Base-by-base conservation (phyloP, 2,888 invertebrate species). In the Molanna angustata region DNA sequence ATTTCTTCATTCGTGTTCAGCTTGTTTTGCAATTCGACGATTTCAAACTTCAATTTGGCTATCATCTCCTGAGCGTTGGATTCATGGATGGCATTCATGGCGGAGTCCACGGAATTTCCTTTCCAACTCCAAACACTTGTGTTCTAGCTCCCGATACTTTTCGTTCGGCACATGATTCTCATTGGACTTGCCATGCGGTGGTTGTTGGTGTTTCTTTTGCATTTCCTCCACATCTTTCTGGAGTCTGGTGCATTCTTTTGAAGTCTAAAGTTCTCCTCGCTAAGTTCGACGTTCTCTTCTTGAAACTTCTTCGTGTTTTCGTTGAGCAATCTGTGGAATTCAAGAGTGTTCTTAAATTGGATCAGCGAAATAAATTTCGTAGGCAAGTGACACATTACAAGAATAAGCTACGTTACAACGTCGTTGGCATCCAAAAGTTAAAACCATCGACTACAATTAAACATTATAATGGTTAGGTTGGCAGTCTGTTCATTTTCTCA, bases 241-340 rank as follows among this genome's bases (percentile, higher is more conserved):
- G 44, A 73, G 63, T 60, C 72, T 76, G 1, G 74, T 72, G 3
- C 74, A 71, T 56, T 73, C 68, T 61, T 77, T 63, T 76, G 76
- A 50, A 77, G 61, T 61, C 72, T 75, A 54, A 74, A 76, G 1
- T 75, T 67, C 63, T 76, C 78, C 68, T 77, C 76, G 33, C 78
- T 73, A 46, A 78, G 63, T n/a, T 76, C 73, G 62, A 76, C 74
- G 62, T 77, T 77, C 62, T 78, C 77, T 65, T 77, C 77, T 64
- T 78, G 76, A 58, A 75, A 76, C 56, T 74, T 76, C 54, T 76
- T 77, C 21, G 73, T 73, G 37, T 76, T 76, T 62, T 76, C 76
- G 59, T 68, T 71, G 39, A 78, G 60, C 9, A 75, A 57, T 39
- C 71, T 65, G 54, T 77, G 70, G 52, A 77, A 67, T 48, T 69